Percentiles rank a stretch among this genome's conserved stretches.
Conservation (phyloP, 2,888 invertebrate genomes). For the Parapristionchus giblindavisi region DNA sequence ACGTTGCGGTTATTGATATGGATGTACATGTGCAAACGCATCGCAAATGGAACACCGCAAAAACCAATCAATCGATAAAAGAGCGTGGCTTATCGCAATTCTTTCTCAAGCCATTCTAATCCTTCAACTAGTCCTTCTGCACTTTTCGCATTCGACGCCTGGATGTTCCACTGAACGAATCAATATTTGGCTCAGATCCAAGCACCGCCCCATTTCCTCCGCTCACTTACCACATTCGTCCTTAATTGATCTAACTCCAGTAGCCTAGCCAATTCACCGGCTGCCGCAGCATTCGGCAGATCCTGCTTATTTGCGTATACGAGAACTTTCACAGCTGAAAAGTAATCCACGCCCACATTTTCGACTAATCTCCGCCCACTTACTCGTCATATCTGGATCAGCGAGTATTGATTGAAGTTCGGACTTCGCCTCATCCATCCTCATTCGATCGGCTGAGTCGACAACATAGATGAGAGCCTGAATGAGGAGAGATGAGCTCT, state of each 20-base stretch:
- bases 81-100: slow-evolving; percentile 32
- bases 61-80: too few species aligned
- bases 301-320: slow-evolving; percentile 32
- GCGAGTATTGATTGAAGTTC: background rate
- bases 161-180: slow-evolving; percentile 36
- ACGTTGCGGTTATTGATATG: too few species aligned
- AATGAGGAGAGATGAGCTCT: background rate
- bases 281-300: background rate
- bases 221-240: background rate
- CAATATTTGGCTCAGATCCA: background rate
- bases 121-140: slow-evolving; percentile 37
- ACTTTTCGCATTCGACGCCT: slow-evolving; percentile 30
- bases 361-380: background rate
- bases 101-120: slow-evolving; percentile 32
- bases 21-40: too few species aligned
- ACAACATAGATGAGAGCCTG: slow-evolving; percentile 16
- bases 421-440: background rate
- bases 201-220: background rate
- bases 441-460: background rate
- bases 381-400: background rate
- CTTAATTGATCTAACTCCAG: background rate
- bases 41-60: too few species aligned
- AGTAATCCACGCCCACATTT: background rate
- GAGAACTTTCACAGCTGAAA: slow-evolving; percentile 1
- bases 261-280: background rate